These are phyloP conservation scores for Chelonus insularis DNA, from an alignment of 1,140 invertebrate species.

Conservation along the genomic window DNA sequence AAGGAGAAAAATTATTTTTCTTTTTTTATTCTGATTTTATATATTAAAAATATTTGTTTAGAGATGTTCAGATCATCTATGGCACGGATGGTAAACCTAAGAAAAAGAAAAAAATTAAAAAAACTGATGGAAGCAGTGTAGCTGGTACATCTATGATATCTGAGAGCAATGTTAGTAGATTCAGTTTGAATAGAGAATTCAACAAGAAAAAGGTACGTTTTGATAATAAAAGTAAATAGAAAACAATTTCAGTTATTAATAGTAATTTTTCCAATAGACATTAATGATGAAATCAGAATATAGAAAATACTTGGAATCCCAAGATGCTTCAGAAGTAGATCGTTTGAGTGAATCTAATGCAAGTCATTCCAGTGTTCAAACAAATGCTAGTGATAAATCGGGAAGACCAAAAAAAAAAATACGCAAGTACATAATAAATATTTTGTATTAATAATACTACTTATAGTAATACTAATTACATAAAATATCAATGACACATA, in stretches of 20 bases:
- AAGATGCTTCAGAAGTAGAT: background rate
- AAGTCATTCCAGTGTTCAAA: background rate
- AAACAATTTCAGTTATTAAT: background rate
- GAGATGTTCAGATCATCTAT: background rate
- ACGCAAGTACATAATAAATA: no score
- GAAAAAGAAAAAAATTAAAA: background rate
- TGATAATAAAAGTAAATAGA: background rate
- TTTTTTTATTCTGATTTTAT: no score
- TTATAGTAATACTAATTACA: no score
- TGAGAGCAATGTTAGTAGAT: background rate
- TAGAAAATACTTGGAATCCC: background rate
- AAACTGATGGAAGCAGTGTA: background rate
- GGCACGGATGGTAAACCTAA: background rate
- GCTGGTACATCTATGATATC: background rate
- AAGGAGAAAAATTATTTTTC: conserved; percentile 28
- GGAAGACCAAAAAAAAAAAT: no score
- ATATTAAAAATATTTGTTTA: conserved; percentile 1
- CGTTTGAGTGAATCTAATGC: background rate
- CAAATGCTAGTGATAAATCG: no score
- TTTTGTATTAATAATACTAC: background rate
- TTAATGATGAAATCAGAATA: background rate
- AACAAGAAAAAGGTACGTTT: background rate
- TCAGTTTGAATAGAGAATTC: background rate
- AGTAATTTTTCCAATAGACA: conserved; percentile 6
- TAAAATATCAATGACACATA: no score